Evolutionary conservation across 2,888 invertebrate genomes (phyloP).

Genomic region (Bugulina stolonifera): DNA sequence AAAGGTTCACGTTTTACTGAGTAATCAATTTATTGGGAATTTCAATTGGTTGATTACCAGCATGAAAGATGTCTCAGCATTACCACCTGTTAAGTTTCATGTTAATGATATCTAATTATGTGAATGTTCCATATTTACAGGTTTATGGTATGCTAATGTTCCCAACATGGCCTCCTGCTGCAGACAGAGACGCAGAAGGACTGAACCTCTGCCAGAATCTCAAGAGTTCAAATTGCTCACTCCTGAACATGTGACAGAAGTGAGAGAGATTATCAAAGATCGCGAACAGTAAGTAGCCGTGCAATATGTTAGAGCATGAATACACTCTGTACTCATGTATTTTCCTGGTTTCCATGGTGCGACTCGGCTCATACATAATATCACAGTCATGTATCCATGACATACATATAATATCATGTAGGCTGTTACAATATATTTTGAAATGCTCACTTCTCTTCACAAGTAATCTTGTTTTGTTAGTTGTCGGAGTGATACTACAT

Average conservation of each 20-base stretch:
- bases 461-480: too few relatives aligned
- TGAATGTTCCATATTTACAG: neutral
- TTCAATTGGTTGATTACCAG: neutral
- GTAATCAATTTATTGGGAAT: neutral
- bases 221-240: slow-evolving; percentile 20
- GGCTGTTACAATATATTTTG: too few relatives aligned
- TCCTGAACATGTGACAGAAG: slow-evolving; percentile 20
- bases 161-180: slow-evolving; percentile 11
- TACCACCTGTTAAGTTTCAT: neutral
- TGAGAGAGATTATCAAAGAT: slow-evolving; percentile 19
- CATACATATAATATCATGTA: too few relatives aligned
- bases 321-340: too few relatives aligned
- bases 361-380: too few relatives aligned
- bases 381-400: too few relatives aligned
- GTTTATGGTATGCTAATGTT: neutral
- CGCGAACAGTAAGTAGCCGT: neutral
- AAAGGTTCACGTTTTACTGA: neutral
- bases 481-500: too few relatives aligned
- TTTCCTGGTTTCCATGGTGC: too few relatives aligned
- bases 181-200: slow-evolving; percentile 20
- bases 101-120: neutral
- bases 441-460: too few relatives aligned
- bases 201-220: slow-evolving; percentile 11
- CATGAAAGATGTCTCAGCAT: neutral
- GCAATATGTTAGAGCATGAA: too few relatives aligned